Base-by-base conservation (phyloP, 2,113 vertebrate genomes). In the Phylloscopus trochilus region DNA sequence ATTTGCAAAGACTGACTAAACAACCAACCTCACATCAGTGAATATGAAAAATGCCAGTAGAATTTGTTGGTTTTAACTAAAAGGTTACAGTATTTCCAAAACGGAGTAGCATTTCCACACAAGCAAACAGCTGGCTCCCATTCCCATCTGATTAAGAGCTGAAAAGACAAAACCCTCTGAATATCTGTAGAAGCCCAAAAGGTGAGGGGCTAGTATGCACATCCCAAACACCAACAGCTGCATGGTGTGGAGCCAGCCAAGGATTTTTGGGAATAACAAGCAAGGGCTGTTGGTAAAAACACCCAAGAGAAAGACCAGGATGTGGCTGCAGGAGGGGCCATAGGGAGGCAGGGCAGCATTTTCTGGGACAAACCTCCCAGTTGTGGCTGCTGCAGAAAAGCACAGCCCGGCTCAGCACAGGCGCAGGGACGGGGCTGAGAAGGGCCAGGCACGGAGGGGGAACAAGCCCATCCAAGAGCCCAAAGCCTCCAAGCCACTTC, bases 31-130 rank as follows among this genome's bases (percentile, higher is more conserved):
- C 30, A 10, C 9, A 33, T 11, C 19, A 52, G 8, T 6, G 37
- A 69, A 44, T 51, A 1, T 47, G 53, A 90, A 23, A 92, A 62
- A 53, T 0, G 2, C 7, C 30, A 0, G 0, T 23, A 17, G 46
- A 62, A 51, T 51, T 13, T 39, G 14, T 7, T 19, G 2, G 5
- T 41, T 46, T 75, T 64, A 78, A 83, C 63, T 6, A 52, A 55
- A 58, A 69, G 17, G 31, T 35, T 27, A 10, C 7, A 21, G 1
- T 44, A 47, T 35, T 66, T 77, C 31, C 52, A 69, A 62, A 82
- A 58, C 3, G 16, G 23, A 64, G 39, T 11, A 55, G 15, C 14
- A 53, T 31, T 69, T 62, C 41, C 60, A 58, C 7, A 56, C 20
- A 44, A 69, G 24, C 13, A 60, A 59, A 59, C 2, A 49, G 16